phyloP scores from a whole-genome alignment of 35 echinoderm and acorn worm genomes.

The Strongylocentrotus purpuratus region DNA sequence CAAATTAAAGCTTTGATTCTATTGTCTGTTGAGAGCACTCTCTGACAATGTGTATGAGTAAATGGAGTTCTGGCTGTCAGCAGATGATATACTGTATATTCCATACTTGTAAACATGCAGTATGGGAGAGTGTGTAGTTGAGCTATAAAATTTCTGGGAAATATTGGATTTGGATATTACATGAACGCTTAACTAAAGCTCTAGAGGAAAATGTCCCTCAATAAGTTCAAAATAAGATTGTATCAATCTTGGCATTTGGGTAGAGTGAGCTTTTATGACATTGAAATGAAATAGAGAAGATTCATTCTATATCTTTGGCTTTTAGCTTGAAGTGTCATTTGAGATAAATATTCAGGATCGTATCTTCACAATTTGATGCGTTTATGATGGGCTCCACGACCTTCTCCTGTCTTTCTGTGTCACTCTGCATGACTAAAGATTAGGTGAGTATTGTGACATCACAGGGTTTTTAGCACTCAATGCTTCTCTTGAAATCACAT shows the following conservation, averaged over 20 bases:
- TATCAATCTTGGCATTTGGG: too few species aligned
- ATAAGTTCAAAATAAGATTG: background rate
- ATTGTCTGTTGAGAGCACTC: too few species aligned
- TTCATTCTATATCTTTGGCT: background rate
- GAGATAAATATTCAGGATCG: background rate
- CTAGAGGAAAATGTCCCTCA: background rate
- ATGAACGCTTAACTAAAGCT: too few species aligned
- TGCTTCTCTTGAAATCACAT: background rate
- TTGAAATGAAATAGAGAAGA: background rate
- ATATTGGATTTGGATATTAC: too few species aligned
- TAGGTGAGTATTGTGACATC: background rate
- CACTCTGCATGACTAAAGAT: background rate
- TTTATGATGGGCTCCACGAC: background rate
- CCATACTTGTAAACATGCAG: too few species aligned
- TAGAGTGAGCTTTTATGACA: too few species aligned
- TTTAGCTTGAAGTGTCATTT: background rate
- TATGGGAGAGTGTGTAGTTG: too few species aligned
- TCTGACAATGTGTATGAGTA: too few species aligned
- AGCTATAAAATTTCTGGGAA: too few species aligned
- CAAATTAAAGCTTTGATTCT: too few species aligned
- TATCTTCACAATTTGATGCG: background rate
- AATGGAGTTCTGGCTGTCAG: too few species aligned
- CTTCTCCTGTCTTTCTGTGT: background rate
- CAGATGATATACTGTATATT: too few species aligned
- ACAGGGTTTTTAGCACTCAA: background rate